Evolutionary conservation across 1,140 invertebrate genomes (phyloP), one percentile per base, ranked within the genome.

Genomic region (Trialeurodes vaporariorum): DNA sequence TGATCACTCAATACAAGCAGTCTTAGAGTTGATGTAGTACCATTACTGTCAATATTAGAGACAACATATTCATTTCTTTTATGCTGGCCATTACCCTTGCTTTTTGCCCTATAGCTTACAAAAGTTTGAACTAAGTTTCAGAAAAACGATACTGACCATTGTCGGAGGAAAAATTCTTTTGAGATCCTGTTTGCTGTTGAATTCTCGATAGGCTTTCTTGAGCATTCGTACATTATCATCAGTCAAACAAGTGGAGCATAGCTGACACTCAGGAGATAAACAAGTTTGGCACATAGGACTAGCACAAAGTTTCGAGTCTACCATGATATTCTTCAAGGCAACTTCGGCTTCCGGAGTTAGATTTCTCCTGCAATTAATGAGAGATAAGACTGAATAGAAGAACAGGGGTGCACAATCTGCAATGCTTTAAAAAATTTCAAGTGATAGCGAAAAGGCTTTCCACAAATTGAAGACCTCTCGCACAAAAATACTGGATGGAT

Each of bases 221-320:
- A 96, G 77, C 63, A 80, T 82, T 1, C 77, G 70, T 69, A 81
- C 81, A 25, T 84, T 80, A 60, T 85, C 83, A 12, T 79, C 71
- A n/a, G 79, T 84, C 22, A 94, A 79, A 76, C 94, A 97, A 0
- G 84, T 83, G 66, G 81, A 82, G 76, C 95, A 97, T 0, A 95
- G 75, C 63, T 83, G 80, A 75, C 94, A 97, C n/a, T 88, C 79
- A 9, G 81, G 73, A 27, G 81, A 78, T 65, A 82, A 78, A 74
- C 91, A 93, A 26, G 83, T 83, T 2, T 83, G 80, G 62, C 83
- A 83, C 74, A 86, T 71, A 17, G 80, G 76, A 61, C 76, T 80
- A 25, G 77, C 72, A 76, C 94, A 96, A 68, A 85, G 76, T 59
- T 90, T 83, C 0, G 90, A 83, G 73, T 86, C 86, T 0, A 93